Evolutionary conservation across 2,113 vertebrate genomes (phyloP), one percentile per base, ranked within the genome.

Genomic region (Malurus elegans): DNA sequence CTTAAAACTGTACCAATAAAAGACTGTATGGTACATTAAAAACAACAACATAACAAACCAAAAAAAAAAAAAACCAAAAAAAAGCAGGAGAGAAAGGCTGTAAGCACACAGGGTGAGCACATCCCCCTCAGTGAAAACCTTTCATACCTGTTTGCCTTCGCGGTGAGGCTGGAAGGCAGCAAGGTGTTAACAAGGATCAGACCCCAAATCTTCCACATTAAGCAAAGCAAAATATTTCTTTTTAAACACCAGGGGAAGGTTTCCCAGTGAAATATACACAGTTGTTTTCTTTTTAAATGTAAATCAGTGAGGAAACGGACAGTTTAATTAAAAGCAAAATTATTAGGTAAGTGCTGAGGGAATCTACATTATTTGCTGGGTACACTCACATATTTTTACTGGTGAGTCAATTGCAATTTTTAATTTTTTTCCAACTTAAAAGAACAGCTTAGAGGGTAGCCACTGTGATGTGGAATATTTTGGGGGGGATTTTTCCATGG

Each of bases 321-420:
- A 96, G 79, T 96, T 96, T 96, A 96, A 97, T 97, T 96, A 97
- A 95, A 97, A 96, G 87, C 47, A 86, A 96, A 96, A 96, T 96
- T 95, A 97, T 97, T 95, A 93, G 88, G 75, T 85, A 95, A 91
- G 74, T 96, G 90, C 82, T 90, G 66, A 92, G 90, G 91, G 91
- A 96, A 76, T 88, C 85, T 88, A 72, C 80, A 91, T 96, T 95
- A 92, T 96, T 96, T 90, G 57, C 67, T 92, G 79, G 80, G 66
- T 92, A 81, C 53, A 88, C 38, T 92, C 80, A 75, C 90, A 73
- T 97, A 95, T 94, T 97, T 97, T 95, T 92, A 44, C 65, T 88
- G 57, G 73, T 95, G 95, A 97, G 85, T 97, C 93, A 96, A 84
- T 92, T 92, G 91, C 82, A 95, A 79, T 94, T 97, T 88, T 94